A percentile compares a stretch with the other conserved stretches of the same genome.
Conservation (phyloP, 2,797 vertebrate species). For the Ispidina picta region DNA sequence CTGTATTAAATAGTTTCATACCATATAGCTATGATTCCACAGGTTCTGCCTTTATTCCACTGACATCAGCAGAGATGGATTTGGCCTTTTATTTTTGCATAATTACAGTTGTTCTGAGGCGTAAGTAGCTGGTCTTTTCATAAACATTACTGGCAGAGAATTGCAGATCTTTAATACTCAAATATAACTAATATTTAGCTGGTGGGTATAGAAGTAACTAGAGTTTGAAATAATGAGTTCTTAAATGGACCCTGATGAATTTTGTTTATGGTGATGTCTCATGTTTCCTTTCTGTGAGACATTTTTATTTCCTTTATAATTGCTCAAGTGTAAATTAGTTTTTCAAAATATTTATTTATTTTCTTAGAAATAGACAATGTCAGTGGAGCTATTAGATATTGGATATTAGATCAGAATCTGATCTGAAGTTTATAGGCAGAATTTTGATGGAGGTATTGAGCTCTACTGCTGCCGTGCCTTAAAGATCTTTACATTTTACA, state of each 20-base stretch:
- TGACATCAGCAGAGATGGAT: background rate
- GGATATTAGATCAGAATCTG: background rate
- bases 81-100: background rate
- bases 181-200: background rate
- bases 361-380: background rate
- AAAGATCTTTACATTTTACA: background rate
- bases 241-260: background rate
- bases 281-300: background rate
- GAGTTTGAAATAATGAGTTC: background rate
- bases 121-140: background rate
- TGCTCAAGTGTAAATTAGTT: background rate
- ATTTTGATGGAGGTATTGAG: background rate
- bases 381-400: background rate
- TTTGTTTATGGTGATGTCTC: background rate
- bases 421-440: background rate
- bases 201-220: background rate
- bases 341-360: background rate
- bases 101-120: background rate
- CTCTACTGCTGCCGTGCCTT: background rate
- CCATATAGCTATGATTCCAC: background rate
- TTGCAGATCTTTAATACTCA: background rate
- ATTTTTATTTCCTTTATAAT: background rate
- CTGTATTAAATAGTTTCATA: constrained; percentile 43
- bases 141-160: background rate
- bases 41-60: constrained; percentile 33